Evolutionary conservation across 30 jellyfish, hydroid and myxozoan genomes (phyloP), one percentile per base, ranked within the genome.

Genomic region (Aurelia aurita complex sp. Pacific): DNA sequence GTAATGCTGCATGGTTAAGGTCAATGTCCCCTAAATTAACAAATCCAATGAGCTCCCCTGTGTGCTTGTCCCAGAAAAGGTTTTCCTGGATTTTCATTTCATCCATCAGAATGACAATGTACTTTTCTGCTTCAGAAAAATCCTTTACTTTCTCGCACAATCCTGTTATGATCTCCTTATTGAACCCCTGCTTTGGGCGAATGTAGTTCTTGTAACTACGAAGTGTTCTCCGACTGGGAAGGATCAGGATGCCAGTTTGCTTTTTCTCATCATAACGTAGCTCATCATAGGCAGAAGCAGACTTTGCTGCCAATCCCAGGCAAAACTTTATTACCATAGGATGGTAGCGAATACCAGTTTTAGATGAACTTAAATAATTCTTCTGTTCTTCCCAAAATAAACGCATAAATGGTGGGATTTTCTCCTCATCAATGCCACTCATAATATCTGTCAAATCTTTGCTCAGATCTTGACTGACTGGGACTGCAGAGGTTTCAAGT

Each of bases 331-430:
- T 52, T 14, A 77, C 64, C 78, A 52, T 77, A 35, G 87, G 87
- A 59, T 77, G 79, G 76, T 77, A 77, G 13, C 83, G 40, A 43
- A 32, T 18, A 17, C 76, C 76, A 59, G 78, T 77, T 53, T 57
- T 57, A 62, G 83, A 77, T 46, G 64, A 11, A 40, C 79, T 77
- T 63, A 63, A 32, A 63, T 63, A 63, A 63, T 63, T 63, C 73
- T 63, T 9, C 38, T 63, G 73, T 42, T 83, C 83, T 64, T 74
- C 88, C 97, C 97, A 85, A 66, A 89, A 89, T 35, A 89, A 57
- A 40, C 74, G 64, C 97, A 89, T 76, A 62, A 89, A 89, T n/a
- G 97, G 96, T 3, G 97, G 85, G 33, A 82, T 64, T 38, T 64
- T 19, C 17, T 61, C 76, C 50, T 53, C 54, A 52, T 78, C 67